Conservation (phyloP, 2,797 vertebrate genomes). For the Botia kubotai region DNA sequence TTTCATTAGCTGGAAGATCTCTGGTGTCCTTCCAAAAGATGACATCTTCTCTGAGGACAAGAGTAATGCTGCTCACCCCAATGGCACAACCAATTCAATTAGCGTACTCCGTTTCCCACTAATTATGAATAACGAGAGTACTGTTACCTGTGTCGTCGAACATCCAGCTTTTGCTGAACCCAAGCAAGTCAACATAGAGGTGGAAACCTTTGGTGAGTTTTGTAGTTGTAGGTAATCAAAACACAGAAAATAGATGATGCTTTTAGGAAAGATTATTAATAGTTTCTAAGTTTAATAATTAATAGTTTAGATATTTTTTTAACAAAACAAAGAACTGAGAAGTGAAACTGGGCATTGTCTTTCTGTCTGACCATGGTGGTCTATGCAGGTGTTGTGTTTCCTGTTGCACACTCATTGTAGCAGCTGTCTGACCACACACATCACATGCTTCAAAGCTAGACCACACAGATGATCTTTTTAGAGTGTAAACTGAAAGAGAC, state of each 20-base stretch:
- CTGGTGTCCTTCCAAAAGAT: slow-evolving; percentile 44
- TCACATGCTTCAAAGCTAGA: slow-evolving; percentile 51
- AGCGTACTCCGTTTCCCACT: slow-evolving; percentile 75
- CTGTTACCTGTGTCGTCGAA: slow-evolving; percentile 69
- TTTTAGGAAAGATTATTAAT: not conserved
- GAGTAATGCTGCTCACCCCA: slow-evolving; percentile 51
- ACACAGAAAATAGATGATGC: not conserved
- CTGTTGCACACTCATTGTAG: slow-evolving; percentile 57
- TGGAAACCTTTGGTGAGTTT: slow-evolving; percentile 75
- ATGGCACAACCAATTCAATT: slow-evolving; percentile 68
- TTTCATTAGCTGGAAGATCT: slow-evolving; percentile 72
- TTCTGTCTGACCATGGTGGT: not conserved
- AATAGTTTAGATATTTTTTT: too few species aligned
- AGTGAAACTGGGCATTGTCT: not conserved
- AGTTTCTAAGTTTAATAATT: too few species aligned
- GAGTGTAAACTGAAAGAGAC: not conserved
- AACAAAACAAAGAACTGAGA: slow-evolving; percentile 24
- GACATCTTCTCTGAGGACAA: slow-evolving; percentile 53
- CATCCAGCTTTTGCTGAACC: slow-evolving; percentile 69
- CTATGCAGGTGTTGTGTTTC: slow-evolving; percentile 44
- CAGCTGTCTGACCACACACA: slow-evolving; percentile 61
- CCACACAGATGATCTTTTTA: not conserved
- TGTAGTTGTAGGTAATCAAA: not conserved
- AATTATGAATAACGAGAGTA: slow-evolving; percentile 71
- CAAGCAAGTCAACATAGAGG: slow-evolving; percentile 55